A percentile compares a stretch with the other conserved stretches of the same genome.
phyloP scores from a whole-genome alignment of 2,888 invertebrate genomes.

The Chouioia cunea region DNA sequence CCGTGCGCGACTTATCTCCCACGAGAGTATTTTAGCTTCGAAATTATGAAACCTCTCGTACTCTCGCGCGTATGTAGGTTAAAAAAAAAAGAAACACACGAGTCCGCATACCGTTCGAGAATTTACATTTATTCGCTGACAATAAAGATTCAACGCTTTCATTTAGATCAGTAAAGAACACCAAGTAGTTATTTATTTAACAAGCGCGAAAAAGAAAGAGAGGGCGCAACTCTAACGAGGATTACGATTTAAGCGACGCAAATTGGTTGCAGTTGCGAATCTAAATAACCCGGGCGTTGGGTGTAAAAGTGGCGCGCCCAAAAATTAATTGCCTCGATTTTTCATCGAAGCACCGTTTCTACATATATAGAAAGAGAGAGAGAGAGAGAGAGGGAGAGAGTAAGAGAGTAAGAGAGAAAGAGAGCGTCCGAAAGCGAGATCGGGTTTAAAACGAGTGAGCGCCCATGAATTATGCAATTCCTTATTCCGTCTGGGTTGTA shows the following conservation, averaged over 20 bases:
- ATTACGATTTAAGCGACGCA: conserved; percentile 42
- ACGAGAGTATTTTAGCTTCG: too few relatives aligned
- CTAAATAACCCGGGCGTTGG: conserved; percentile 2
- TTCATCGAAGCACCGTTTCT: conserved; percentile 12
- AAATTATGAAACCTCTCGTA: too few relatives aligned
- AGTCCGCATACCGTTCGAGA: too few relatives aligned
- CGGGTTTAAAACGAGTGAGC: conserved; percentile 3
- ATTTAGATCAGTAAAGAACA: neutral
- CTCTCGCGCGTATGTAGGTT: too few relatives aligned
- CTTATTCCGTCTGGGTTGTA: conserved; percentile 8
- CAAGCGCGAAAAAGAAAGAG: neutral
- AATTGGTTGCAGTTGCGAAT: conserved; percentile 24
- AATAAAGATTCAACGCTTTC: too few relatives aligned
- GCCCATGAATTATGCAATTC: conserved; percentile 44
- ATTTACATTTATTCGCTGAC: too few relatives aligned
- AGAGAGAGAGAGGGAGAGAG: neutral
- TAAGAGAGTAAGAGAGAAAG: conserved; percentile 1
- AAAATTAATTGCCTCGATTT: conserved; percentile 45
- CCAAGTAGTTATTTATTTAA: conserved; percentile 29
- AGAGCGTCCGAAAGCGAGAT: neutral
- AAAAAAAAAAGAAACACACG: too few relatives aligned
- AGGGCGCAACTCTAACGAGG: conserved; percentile 14
- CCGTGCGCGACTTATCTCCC: too few relatives aligned
- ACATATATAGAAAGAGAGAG: neutral
- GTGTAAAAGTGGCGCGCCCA: conserved; percentile 8